Base-by-base conservation (phyloP, 1,140 invertebrate genomes). In the Andrena cerasifolii region DNA sequence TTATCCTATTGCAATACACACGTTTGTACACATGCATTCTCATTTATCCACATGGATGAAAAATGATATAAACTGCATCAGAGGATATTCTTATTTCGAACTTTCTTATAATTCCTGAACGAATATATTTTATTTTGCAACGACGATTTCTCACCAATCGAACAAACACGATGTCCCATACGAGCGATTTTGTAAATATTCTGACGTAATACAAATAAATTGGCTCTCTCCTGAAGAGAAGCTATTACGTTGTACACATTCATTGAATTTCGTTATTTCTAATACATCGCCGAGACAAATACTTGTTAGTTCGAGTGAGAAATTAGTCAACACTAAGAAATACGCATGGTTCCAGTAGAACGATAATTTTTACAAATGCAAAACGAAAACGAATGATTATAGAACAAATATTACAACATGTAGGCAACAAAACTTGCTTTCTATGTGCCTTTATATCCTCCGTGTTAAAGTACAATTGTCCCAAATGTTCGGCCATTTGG, bases 21-120 rank as follows among this genome's bases (percentile, higher is more conserved):
- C 59, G 77, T 88, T 84, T 86, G 85, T 87, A 86, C 79, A 86
- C 65, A 85, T 79, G 45, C 58, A 76, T 83, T 82, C 73, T 85
- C 53, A 81, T 74, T 79, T 76, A 63, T 65, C 66, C 49, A 1
- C 61, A 74, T 43, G 62, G 59, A 43, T 70, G 70, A 26, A 68
- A 78, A 75, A 63, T 45, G 53, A 70, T 47, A 79, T 61, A 51
- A 87, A 82, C 80, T 82, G 56, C 72, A 71, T 59, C 10, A 21
- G 5, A 53, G n/a, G 6, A 49, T 47, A 33, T 47, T 12, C 5
- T n/a, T 16, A 12, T 51, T 51, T 12, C 0, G 36, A 26, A 28
- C 0, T 49, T 47, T 8, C 7, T 16, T 36, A 18, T 5, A 31
- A 36, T 18, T 31, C 7, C 0, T 36, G 12, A 77, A 77, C 21